Percentiles rank a stretch among this genome's conserved stretches.
Conservation (phyloP, 2,113 vertebrate species). For the Tachysurus vachellii region DNA sequence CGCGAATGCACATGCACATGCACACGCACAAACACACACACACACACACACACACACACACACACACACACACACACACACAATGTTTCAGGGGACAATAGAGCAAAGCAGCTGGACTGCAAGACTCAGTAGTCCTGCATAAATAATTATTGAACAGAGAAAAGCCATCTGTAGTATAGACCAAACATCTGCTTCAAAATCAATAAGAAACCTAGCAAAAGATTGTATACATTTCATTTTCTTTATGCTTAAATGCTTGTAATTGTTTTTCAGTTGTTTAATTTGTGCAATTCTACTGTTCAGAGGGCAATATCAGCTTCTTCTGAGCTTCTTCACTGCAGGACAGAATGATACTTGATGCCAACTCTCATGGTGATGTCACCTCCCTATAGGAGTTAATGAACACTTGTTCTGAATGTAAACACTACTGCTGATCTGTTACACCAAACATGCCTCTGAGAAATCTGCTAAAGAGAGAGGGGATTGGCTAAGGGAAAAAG, state of each 20-base stretch:
- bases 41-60: conserved; percentile 4
- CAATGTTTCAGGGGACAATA: conserved; percentile 45
- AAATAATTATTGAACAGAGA: conserved; percentile 47
- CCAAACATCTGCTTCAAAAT: conserved; percentile 57
- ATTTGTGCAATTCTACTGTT: not conserved
- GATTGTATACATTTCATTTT: conserved; percentile 23
- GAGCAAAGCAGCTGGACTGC: conserved; percentile 57
- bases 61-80: conserved; percentile 3
- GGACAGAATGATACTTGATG: not conserved
- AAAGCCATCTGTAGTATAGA: conserved; percentile 58
- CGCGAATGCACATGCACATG: not conserved
- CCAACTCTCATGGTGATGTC: conserved; percentile 14
- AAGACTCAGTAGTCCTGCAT: conserved; percentile 46
- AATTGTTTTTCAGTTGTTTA: conserved; percentile 7
- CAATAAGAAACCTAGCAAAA: conserved; percentile 49
- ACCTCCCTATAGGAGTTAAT: conserved; percentile 25
- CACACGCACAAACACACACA: not conserved
- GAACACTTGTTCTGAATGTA: conserved; percentile 45
- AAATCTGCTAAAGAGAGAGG: not conserved
- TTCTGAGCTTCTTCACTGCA: not conserved
- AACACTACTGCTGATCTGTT: conserved; percentile 36
- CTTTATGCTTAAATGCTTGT: not conserved
- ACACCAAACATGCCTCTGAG: conserved; percentile 14
- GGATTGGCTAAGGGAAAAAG: not conserved
- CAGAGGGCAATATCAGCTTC: not conserved